These are phyloP conservation scores for Tor tambroides DNA, from an alignment of 2,113 vertebrate genomes.

Conservation along the genomic window DNA sequence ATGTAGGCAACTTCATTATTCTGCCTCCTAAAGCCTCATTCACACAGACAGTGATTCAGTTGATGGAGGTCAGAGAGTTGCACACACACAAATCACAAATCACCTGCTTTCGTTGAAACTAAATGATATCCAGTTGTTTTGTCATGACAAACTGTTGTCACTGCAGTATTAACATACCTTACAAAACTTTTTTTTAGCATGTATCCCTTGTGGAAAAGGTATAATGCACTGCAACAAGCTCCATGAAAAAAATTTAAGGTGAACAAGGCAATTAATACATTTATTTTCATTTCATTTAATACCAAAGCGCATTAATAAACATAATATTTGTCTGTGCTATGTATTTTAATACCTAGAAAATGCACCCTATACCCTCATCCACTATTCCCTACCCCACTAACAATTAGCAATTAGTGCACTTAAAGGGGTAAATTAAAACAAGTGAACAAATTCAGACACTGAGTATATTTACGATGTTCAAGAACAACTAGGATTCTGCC, in stretches of 20 bases:
- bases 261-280: neutral
- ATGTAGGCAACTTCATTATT: neutral
- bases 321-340: neutral
- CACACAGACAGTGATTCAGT: neutral
- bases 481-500: neutral
- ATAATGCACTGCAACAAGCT: neutral
- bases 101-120: neutral
- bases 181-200: neutral
- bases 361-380: too few species aligned
- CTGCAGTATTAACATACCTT: neutral
- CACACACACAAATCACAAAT: too few species aligned
- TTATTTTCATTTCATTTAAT: neutral
- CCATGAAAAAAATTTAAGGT: neutral
- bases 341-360: neutral
- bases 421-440: neutral
- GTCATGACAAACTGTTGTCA: neutral
- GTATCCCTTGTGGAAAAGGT: neutral
- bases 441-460: neutral
- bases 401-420: neutral
- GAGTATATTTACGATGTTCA: neutral
- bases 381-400: neutral
- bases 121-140: neutral
- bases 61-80: neutral
- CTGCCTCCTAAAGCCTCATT: neutral
- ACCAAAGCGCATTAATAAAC: neutral